phyloP scores from a whole-genome alignment of 1,140 invertebrate genomes.

The Ylistrum balloti region DNA sequence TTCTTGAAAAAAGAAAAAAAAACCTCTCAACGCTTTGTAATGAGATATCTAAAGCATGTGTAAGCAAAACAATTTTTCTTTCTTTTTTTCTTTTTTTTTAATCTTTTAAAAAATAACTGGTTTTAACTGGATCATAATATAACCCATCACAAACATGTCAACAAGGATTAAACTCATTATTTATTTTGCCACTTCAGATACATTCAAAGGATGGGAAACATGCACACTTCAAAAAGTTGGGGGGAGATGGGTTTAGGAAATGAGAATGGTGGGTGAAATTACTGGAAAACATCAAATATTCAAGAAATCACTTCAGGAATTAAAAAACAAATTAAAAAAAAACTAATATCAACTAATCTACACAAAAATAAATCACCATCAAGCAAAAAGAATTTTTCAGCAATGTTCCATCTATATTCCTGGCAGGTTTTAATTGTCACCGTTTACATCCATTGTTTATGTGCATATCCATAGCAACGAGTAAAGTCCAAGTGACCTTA shows the following conservation, averaged over 20 bases:
- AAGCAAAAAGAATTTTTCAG: neutral
- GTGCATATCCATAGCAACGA: too few species aligned
- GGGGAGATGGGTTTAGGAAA: neutral
- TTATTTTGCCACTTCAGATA: too few species aligned
- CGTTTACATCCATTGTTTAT: too few species aligned
- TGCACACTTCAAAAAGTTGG: neutral
- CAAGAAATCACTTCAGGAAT: neutral
- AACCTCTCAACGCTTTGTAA: neutral
- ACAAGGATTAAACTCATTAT: neutral
- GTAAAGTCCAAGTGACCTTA: too few species aligned
- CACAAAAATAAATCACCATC: neutral
- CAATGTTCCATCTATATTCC: too few species aligned
- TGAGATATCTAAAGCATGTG: neutral
- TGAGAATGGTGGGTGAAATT: neutral
- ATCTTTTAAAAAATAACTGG: too few species aligned
- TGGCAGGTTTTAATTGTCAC: too few species aligned
- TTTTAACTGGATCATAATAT: neutral
- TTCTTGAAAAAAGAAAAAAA: too few species aligned
- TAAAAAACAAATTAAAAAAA: neutral
- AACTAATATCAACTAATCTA: too few species aligned
- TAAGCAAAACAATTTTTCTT: conserved; percentile 22
- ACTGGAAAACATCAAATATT: neutral
- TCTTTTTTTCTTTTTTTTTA: too few species aligned
- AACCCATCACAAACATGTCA: neutral
- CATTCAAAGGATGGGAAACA: neutral